These are phyloP conservation scores for Gymnopithys bicolor DNA, from an alignment of 2,797 vertebrate genomes.

Conservation along the genomic window DNA sequence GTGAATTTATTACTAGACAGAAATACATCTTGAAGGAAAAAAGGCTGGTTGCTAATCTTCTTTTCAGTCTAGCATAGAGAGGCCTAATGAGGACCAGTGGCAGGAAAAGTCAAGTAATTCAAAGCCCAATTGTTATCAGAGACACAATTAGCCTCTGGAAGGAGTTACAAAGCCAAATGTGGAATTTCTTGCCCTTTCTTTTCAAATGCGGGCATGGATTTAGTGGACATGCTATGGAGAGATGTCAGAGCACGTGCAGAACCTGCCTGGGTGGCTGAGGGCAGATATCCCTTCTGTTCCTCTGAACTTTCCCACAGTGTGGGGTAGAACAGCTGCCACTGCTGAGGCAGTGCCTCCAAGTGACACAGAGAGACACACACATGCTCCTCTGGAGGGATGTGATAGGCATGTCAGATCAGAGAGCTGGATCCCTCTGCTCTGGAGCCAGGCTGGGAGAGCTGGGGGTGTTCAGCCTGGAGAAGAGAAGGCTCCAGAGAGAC, in stretches of 20 bases:
- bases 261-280: background rate
- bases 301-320: accelerated
- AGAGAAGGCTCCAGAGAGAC: background rate
- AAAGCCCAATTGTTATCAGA: background rate
- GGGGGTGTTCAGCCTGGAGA: background rate
- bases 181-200: background rate
- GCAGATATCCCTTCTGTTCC: background rate
- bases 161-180: background rate
- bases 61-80: background rate
- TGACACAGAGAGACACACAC: accelerated
- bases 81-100: accelerated
- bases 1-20: background rate
- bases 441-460: background rate
- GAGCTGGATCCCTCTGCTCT: background rate
- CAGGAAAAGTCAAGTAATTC: background rate
- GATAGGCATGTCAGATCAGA: background rate
- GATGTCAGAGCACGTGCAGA: background rate
- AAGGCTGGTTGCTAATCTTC: background rate
- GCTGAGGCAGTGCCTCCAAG: background rate
- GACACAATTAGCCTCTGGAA: background rate
- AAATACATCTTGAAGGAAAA: background rate
- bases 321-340: background rate
- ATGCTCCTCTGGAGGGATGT: background rate
- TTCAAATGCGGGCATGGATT: background rate
- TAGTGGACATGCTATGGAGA: background rate